These are phyloP conservation scores for Engystomops pustulosus DNA, from an alignment of 2,113 vertebrate genomes.

Conservation along the genomic window DNA sequence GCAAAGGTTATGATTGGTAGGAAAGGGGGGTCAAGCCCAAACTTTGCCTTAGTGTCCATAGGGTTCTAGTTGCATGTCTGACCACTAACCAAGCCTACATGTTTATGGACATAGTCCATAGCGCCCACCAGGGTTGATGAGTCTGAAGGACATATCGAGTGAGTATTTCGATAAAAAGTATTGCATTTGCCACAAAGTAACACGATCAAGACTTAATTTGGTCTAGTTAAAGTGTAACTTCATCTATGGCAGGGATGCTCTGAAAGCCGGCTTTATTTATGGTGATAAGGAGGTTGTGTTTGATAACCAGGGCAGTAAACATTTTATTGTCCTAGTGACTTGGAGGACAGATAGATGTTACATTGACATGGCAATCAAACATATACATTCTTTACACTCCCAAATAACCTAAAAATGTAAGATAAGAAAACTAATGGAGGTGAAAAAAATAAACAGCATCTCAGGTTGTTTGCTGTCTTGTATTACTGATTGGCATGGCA, in stretches of 20 bases:
- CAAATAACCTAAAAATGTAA: constrained; percentile 47
- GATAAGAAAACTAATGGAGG: constrained; percentile 41
- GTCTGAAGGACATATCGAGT: too few relatives aligned
- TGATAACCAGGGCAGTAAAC: constrained; percentile 47
- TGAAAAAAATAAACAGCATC: constrained; percentile 36
- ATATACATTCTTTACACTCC: constrained; percentile 21
- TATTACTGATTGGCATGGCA: constrained; percentile 3
- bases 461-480: not conserved
- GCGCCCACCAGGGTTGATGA: too few relatives aligned
- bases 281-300: constrained; percentile 31
- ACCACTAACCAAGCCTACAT: too few relatives aligned
- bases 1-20: too few relatives aligned
- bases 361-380: constrained; percentile 38
- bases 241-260: not conserved
- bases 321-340: constrained; percentile 40
- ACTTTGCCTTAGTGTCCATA: too few relatives aligned
- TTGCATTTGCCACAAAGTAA: not conserved
- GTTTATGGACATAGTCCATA: too few relatives aligned
- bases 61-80: too few relatives aligned
- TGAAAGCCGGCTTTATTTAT: constrained; percentile 34
- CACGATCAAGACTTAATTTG: not conserved
- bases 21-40: too few relatives aligned
- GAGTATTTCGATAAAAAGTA: too few relatives aligned
- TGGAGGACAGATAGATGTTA: constrained; percentile 24
- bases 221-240: constrained; percentile 43